phyloP scores from a whole-genome alignment of 1,140 invertebrate genomes.

The Dufourea novaeangliae region DNA sequence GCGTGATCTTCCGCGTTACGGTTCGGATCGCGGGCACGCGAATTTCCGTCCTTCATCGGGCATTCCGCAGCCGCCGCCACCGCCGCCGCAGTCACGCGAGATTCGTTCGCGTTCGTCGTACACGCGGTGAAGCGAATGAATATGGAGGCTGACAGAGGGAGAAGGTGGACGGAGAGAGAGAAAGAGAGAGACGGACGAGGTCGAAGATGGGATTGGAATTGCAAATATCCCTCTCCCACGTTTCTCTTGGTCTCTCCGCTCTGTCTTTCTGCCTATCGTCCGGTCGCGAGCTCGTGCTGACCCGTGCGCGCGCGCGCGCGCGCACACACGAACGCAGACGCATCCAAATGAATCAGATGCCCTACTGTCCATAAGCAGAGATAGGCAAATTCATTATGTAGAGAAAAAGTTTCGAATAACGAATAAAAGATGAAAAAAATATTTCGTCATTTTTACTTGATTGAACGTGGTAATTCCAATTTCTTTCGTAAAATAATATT shows the following conservation, averaged over 20 bases:
- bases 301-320: neutral
- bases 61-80: conserved; percentile 50
- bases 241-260: conserved; percentile 35
- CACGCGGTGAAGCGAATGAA: conserved; percentile 21
- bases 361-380: too few relatives aligned
- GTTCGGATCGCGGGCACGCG: conserved; percentile 15
- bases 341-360: neutral
- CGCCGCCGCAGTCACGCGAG: conserved; percentile 56
- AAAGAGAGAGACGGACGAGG: conserved; percentile 48
- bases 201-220: conserved; percentile 68
- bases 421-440: too few relatives aligned
- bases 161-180: neutral
- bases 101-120: conserved; percentile 42
- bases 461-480: too few relatives aligned
- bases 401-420: too few relatives aligned
- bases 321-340: too few relatives aligned
- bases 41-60: conserved; percentile 42
- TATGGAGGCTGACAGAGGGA: conserved; percentile 16
- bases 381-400: too few relatives aligned
- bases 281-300: conserved; percentile 22
- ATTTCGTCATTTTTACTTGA: too few relatives aligned
- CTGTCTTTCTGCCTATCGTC: conserved; percentile 43
- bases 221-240: conserved; percentile 62
- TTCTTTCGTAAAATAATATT: too few relatives aligned
- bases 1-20: conserved; percentile 5